Evolutionary conservation across 2,888 invertebrate species (phyloP), one percentile per base, ranked within the genome.

Genomic region (Eurois occulta): DNA sequence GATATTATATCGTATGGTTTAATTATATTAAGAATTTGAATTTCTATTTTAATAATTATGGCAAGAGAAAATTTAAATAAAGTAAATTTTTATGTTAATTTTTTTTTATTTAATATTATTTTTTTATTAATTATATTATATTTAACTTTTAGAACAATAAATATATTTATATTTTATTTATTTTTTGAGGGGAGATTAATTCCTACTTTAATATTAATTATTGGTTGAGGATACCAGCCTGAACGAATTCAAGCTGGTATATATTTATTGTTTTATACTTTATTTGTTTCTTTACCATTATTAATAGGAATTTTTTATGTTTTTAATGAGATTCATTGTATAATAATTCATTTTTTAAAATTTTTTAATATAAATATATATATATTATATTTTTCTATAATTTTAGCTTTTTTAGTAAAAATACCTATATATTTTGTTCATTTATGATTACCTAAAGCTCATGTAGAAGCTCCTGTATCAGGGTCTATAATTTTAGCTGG

Each of bases 251-350:
- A 97, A 86, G 97, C 98, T 1, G 97, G 97, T 0, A 90, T 97
- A 89, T 98, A 98, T 97, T 95, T 98, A 94, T 96, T 98, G 92
- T 97, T 98, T 96, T 98, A 98, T 97, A 98, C 98, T 80, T 95
- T 98, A 93, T 96, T 97, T 92, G 97, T 97, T 90, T 98, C 98
- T 87, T 96, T 98, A 83, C 98, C 97, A 84, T 97, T 97, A 94
- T 96, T 97, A 90, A 90, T 97, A 89, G 94, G 94, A 71, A 96
- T 97, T 94, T 97, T 97, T 96, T 97, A 94, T 95, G 87, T 97
- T 90, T 96, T 94, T 94, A 86, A 86, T 83, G 78, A 94, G 72
- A 91, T 91, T 83, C 93, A 95, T 90, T 95, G 94, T 88, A 94
- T 97, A 93, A 96, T 96, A 93, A 96, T 97, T 93, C 96, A 94